phyloP scores from a whole-genome alignment of 2,113 vertebrate species.

The Glaucidium brasilianum region DNA sequence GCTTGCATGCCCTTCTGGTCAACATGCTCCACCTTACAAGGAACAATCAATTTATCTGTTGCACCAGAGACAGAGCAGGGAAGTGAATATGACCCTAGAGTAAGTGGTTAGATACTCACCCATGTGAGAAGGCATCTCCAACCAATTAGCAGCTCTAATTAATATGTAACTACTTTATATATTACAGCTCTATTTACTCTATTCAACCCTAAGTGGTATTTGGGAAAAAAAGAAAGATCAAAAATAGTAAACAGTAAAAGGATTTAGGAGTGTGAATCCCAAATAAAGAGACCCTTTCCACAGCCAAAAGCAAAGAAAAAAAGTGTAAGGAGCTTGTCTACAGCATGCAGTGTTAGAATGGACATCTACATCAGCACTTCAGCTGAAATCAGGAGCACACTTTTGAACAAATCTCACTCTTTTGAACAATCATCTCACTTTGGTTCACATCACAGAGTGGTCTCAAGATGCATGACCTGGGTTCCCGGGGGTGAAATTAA shows the following conservation, averaged over 20 bases:
- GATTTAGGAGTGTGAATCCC: not conserved
- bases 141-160: not conserved
- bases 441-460: not conserved
- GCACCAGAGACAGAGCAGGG: not conserved
- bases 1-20: not conserved
- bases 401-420: not conserved
- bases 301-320: not conserved
- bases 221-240: fast-evolving
- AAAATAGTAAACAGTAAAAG: not conserved
- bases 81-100: not conserved
- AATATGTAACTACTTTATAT: not conserved
- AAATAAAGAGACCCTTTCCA: not conserved
- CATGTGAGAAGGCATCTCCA: not conserved
- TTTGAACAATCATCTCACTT: not conserved
- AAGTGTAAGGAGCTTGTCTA: not conserved
- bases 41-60: not conserved
- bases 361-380: not conserved
- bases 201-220: not conserved
- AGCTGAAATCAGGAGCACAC: not conserved
- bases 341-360: not conserved
- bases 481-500: not conserved
- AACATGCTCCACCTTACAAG: not conserved
- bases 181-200: not conserved
- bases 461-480: not conserved
- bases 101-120: not conserved